phyloP scores from a whole-genome alignment of 1,140 invertebrate genomes.

The Drosophila parvula region DNA sequence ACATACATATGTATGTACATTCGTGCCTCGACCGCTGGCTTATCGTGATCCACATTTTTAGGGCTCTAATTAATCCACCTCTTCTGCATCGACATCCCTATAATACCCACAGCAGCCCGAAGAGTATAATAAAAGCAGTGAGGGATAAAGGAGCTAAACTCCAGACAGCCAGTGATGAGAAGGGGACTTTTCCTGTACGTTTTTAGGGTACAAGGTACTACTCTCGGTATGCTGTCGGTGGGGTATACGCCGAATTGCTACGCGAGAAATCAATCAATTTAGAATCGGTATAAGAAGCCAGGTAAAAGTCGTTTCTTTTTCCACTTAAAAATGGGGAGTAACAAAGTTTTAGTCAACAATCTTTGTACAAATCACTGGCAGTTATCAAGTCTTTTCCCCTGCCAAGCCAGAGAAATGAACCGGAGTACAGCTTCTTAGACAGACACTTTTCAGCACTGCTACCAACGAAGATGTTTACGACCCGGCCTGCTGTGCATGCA shows the following conservation, averaged over 20 bases:
- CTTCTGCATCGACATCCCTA: conserved; percentile 26
- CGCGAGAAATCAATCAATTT: neutral
- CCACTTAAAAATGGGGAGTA: neutral
- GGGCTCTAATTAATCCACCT: conserved; percentile 42
- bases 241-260: neutral
- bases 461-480: conserved; percentile 41
- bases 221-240: neutral
- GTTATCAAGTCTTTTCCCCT: neutral
- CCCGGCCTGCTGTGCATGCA: conserved; percentile 55
- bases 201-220: conserved; percentile 4
- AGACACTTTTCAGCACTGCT: conserved; percentile 12
- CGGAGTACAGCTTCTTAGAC: conserved; percentile 4
- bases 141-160: conserved; percentile 13
- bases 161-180: conserved; percentile 16
- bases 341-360: neutral
- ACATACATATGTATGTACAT: neutral
- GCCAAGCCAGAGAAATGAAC: neutral
- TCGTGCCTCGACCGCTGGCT: neutral
- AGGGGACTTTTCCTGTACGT: neutral
- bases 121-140: conserved; percentile 34
- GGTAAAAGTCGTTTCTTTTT: neutral
- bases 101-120: conserved; percentile 4
- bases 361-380: neutral
- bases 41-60: conserved; percentile 30
- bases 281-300: neutral